These are phyloP conservation scores for Drosophila orena DNA, from an alignment of 1,140 invertebrate species.

Conservation along the genomic window DNA sequence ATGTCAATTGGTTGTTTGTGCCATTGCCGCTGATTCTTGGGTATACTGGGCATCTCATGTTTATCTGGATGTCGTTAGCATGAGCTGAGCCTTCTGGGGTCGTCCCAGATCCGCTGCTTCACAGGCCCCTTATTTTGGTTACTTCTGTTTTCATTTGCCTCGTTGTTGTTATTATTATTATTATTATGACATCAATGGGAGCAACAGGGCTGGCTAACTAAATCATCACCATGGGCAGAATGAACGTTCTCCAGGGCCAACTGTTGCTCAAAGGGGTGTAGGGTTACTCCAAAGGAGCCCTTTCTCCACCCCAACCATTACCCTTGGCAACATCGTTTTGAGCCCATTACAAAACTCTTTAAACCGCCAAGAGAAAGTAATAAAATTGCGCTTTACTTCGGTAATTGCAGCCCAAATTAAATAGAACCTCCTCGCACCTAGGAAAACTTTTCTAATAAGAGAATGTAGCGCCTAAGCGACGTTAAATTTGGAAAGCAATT, in stretches of 20 bases:
- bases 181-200: constrained; percentile 60
- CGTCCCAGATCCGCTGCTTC: constrained; percentile 12
- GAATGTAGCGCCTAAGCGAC: constrained; percentile 17
- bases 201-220: constrained; percentile 34
- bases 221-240: constrained; percentile 41
- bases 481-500: constrained; percentile 51
- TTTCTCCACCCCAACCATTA: neutral
- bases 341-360: constrained; percentile 56
- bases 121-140: constrained; percentile 56
- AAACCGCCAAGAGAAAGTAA: constrained; percentile 40
- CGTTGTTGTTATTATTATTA: constrained; percentile 51
- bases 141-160: constrained; percentile 65
- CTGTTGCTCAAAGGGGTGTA: constrained; percentile 66
- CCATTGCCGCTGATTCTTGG: constrained; percentile 20
- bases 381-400: constrained; percentile 47
- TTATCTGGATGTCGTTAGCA: constrained; percentile 71
- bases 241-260: constrained; percentile 34
- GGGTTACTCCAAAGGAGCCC: constrained; percentile 16
- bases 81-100: constrained; percentile 48
- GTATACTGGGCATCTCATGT: constrained; percentile 37
- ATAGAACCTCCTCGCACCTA: constrained; percentile 9
- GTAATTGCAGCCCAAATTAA: constrained; percentile 40
- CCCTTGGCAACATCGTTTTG: constrained; percentile 39
- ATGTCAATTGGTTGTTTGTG: constrained; percentile 68
- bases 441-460: constrained; percentile 41